Conservation (phyloP, 2,888 invertebrate genomes). For the Alcis repandata region DNA sequence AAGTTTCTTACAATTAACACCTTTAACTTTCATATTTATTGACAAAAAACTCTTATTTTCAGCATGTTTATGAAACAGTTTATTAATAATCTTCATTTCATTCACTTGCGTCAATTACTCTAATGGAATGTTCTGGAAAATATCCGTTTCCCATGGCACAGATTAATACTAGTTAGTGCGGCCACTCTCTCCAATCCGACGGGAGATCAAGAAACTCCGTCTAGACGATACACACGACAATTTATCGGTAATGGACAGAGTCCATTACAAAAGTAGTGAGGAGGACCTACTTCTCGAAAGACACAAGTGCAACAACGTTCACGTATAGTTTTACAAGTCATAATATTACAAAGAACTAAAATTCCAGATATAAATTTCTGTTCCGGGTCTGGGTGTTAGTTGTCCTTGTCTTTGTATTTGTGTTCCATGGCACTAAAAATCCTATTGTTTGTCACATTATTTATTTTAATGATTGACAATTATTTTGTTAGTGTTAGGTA, state of each 20-base stretch:
- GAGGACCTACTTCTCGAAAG: conserved; percentile 25
- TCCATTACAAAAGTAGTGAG: conserved; percentile 74
- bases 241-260: conserved; percentile 72
- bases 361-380: no score
- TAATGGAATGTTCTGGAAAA: conserved; percentile 1
- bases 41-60: no score
- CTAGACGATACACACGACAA: conserved; percentile 51
- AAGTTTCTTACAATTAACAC: no score
- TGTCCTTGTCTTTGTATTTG: no score
- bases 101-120: not conserved
- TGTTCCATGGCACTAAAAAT: no score
- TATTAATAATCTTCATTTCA: not conserved
- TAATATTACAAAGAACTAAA: not conserved
- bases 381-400: no score
- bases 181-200: conserved; percentile 12
- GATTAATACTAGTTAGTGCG: not conserved
- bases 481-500: no score
- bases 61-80: no score
- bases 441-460: no score
- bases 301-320: not conserved
- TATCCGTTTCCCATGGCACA: not conserved
- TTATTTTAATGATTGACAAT: no score
- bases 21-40: no score
- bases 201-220: conserved; percentile 38
- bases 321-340: not conserved